Base-by-base conservation (phyloP, 2,797 vertebrate species). In the Halcyon leucocephala region DNA sequence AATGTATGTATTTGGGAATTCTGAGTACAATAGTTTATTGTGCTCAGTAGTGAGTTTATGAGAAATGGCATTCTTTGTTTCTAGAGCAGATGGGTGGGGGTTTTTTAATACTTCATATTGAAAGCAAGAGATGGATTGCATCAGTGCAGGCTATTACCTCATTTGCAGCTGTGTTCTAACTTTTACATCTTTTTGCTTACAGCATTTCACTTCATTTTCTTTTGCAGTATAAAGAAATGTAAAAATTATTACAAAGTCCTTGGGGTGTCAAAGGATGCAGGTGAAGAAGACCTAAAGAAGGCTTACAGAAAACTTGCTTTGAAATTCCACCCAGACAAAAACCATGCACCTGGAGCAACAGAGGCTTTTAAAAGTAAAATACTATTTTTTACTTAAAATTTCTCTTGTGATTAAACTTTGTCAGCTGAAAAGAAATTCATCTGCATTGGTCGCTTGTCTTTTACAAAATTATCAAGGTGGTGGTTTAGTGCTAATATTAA, bases 241-340 rank as follows among this genome's bases (percentile, higher is more conserved):
- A 99, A 99, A 97, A 99, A 99, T 96, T 99, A 99, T 95, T 99
- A 99, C 1, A 99, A 99, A 97, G 99, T 99, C 64, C 98, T 99
- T 70, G 98, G 99, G 37, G 98, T 99, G 85, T 98, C 93, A 86
- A 99, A 99, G 98, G 99, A 99, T 86, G 99, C 99, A 54, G 97
- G 97, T 82, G 99, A 99, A 31, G 99, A 99, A 72, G 99, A 99
- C 94, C 98, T 99, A 57, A 99, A 99, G 98, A 99, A 99, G 95
- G 98, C 99, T 80, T 99, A 99, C 96, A 98, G 99, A 96, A 99
- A 99, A 96, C 98, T 99, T 89, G 99, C 99, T 11, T 98, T 99
- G 93, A 99, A 99, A 98, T 99, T 99, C 97, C 99, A 99, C 96
- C 99, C 99, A 10, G 99, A 99, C 97, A 99, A 99, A 98, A 99